Base-by-base conservation (phyloP, 92 coral and sea anemone genomes). In the Phenganax subtilis region DNA sequence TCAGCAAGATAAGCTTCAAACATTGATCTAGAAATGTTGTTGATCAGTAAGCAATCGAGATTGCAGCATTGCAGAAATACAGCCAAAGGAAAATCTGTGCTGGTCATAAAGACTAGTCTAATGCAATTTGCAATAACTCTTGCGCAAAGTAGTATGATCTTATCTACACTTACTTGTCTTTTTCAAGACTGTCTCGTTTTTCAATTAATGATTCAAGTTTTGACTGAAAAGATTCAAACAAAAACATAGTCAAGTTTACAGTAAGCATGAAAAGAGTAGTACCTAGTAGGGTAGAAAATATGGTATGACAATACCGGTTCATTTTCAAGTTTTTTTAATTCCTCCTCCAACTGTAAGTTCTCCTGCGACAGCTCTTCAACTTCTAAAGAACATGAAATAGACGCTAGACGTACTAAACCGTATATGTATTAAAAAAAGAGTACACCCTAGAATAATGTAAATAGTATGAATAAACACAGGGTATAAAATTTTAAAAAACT, bases 1-100 rank as follows among this genome's bases (percentile, higher is more conserved):
- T 93, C 98, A 0, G 73, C 88, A 6, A 93, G 85, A 84, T 93
- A 93, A 44, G 71, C 85, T 30, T 84, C 84, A 88, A 93, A 93
- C 69, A 89, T 93, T 16, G 89, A 91, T 56, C 97, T 93, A 72
- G 12, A 63, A 71, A 20, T 75, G 47, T 37, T 37, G 47, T 37
- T 5, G 25, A 20, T 20, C 25, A 20, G 25, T 20, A 20, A 20
- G 25, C 25, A 20, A 20, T 20, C 25, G 25, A 20, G 25, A 20
- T 20, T 20, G 25, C 25, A 20, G 25, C 25, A 20, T 20, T 20
- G 25, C 25, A 20, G 25, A 37, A 37, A 5, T 37, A 37, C 5
- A 37, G 47, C 47, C 47, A 37, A 1, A 37, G 47, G 5, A 37
- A 37, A 1, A 37, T 37, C 47, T 37, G 47, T 37, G 47, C 3